Evolutionary conservation across 2,888 invertebrate genomes (phyloP), one percentile per base, ranked within the genome.

Genomic region (Empis livida): DNA sequence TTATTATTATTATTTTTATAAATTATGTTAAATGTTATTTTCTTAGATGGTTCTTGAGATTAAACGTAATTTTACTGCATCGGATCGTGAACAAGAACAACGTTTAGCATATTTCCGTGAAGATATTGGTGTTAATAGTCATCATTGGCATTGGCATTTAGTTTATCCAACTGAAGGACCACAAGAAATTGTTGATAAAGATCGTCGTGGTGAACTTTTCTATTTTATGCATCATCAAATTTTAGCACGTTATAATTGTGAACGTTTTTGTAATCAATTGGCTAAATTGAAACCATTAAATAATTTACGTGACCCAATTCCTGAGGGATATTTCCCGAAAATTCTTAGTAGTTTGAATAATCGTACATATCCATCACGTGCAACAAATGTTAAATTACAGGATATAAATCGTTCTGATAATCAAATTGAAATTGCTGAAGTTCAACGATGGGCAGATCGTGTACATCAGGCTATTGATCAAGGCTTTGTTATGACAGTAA

Each of bases 141-240:
- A 90, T 64, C 90, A 91, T 63, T 91, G 90, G 89, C 89, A 90
- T 62, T 90, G 89, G 90, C 90, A 91, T 66, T 73, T 90, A 55
- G 88, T 89, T 2, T 90, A 89, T 63, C 88, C 89, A 0, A 80
- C 79, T 62, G 78, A 79, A 48, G 77, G 80, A 0, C 73, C 75
- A 15, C 59, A 61, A 13, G 66, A 70, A 38, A 77, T 85, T 38
- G 84, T 88, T 5, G 73, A 73, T 43, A 87, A 88, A 61, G 79
- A 84, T 63, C 73, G 83, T 49, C 75, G 82, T 38, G 83, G 84
- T 13, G 83, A 84, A 64, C 67, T 84, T 2, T 84, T 84, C 64
- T 84, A 78, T 57, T 83, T 80, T 59, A 82, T 83, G 82, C 84
- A 84, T 56, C 75, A 80, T 54, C 82, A 82, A 53, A 57, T 68